These are phyloP conservation scores for Amphipoea lucens DNA, from an alignment of 2,888 invertebrate genomes.

Conservation along the genomic window DNA sequence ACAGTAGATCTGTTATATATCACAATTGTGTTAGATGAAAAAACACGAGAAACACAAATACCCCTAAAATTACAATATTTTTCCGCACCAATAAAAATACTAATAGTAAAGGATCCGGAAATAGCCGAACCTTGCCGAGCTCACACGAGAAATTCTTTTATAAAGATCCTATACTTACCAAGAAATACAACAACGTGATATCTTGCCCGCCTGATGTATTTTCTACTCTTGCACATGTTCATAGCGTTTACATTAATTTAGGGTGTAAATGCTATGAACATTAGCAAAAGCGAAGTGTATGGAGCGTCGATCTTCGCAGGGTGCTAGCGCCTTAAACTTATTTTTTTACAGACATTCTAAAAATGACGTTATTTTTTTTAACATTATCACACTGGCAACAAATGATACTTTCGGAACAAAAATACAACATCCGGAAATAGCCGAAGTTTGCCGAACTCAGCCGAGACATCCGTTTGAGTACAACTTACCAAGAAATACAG, in stretches of 20 bases:
- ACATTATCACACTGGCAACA: too few species aligned
- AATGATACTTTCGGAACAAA: too few species aligned
- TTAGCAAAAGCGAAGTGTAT: slow-evolving; percentile 13
- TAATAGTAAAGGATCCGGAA: too few species aligned
- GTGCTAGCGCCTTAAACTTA: not conserved
- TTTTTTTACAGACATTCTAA: not conserved
- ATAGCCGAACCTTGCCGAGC: not conserved
- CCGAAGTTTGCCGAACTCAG: not conserved
- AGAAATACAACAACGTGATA: not conserved
- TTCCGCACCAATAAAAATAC: too few species aligned
- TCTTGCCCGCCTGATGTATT: not conserved
- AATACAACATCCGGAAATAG: not conserved
- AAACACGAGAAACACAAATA: too few species aligned
- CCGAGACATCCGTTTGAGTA: too few species aligned
- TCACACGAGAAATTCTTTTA: not conserved
- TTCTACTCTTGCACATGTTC: slow-evolving; percentile 19
- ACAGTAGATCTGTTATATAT: too few species aligned
- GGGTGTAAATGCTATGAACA: slow-evolving; percentile 22
- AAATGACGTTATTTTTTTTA: too few species aligned
- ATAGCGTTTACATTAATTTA: slow-evolving; percentile 4
- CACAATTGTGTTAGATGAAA: too few species aligned
- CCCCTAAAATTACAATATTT: too few species aligned
- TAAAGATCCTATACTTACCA: not conserved
- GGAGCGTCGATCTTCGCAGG: not conserved
- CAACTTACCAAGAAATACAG: slow-evolving; percentile 1